Evolutionary conservation across 2,888 invertebrate genomes (phyloP), one percentile per base, ranked within the genome.

Genomic region (Pteria penguin): DNA sequence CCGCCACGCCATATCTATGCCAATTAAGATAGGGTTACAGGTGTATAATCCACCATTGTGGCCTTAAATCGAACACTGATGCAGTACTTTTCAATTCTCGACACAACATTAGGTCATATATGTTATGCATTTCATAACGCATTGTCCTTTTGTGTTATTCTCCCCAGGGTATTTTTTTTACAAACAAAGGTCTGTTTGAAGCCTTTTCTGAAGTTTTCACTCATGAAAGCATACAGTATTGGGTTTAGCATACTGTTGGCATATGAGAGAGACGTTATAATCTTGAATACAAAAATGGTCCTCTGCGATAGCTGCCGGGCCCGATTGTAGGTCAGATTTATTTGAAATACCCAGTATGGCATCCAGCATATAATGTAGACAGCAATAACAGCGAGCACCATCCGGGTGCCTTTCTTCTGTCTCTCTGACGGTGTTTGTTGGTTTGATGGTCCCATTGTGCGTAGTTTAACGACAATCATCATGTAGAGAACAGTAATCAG

Each of bases 181-280:
- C n/a, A n/a, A n/a, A n/a, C n/a, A 65, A 90, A 89, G 14, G 89
- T 88, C 77, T 89, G 88, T 66, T 82, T 76, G 79, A 91, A 90
- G 75, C 88, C 90, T 77, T 89, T 88, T 33, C 91, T 83, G 74
- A 91, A 91, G 75, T 90, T 89, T 61, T 90, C 91, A 78, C 89
- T 90, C 33, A 91, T 84, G 80, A 91, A 91, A 54, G 91, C 91
- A 80, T 91, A 91, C 52, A 91, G 82, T 52, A 91, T 78, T 0
- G 91, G 91, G 74, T 91, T 91, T 18, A 91, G 81, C 86, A 90
- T 89, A 80, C 90, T 90, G 83, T 91, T 91, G 58, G 90, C 86
- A 75, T 87, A 91, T 65, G 88, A 88, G 65, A 91, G 79, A 24
- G 90, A 82, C 11, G 90, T 90, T 72, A 91, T 85, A 26, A 83